A percentile compares a stretch with the other conserved stretches of the same genome.
These are phyloP conservation scores for Sciurus carolinensis DNA, from an alignment of 2,797 vertebrate species.

Conservation along the genomic window DNA sequence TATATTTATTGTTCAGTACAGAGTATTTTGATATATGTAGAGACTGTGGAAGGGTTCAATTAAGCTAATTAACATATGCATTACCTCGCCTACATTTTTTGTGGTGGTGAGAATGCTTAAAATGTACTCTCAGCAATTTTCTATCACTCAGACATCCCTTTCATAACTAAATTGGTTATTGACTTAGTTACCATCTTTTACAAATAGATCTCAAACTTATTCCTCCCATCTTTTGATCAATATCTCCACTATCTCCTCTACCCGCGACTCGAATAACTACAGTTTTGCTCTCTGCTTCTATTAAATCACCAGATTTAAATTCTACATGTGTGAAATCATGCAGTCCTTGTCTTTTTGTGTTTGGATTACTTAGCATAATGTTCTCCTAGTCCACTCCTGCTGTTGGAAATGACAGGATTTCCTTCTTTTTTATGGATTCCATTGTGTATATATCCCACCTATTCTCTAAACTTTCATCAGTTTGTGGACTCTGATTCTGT, in stretches of 20 bases:
- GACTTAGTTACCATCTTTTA: background rate
- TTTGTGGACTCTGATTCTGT: background rate
- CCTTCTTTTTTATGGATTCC: background rate
- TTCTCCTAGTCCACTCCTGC: background rate
- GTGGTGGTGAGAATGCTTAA: background rate
- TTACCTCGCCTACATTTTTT: background rate
- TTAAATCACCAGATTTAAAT: background rate
- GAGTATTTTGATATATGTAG: background rate
- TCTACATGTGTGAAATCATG: background rate
- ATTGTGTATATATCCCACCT: too few relatives aligned
- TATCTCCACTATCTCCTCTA: background rate
- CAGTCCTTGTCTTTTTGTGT: background rate
- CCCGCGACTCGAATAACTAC: background rate
- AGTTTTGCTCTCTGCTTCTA: background rate
- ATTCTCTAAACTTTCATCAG: background rate
- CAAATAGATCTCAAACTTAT: background rate
- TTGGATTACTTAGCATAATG: background rate
- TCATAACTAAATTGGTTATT: background rate
- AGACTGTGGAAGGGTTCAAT: background rate
- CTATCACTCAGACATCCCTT: background rate
- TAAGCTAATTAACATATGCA: background rate
- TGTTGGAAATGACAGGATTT: background rate
- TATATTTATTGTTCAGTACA: background rate
- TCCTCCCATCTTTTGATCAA: background rate
- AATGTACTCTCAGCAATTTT: background rate